Evolutionary conservation across 2,113 vertebrate genomes (phyloP).

Genomic region (Eulemur macaco): DNA sequence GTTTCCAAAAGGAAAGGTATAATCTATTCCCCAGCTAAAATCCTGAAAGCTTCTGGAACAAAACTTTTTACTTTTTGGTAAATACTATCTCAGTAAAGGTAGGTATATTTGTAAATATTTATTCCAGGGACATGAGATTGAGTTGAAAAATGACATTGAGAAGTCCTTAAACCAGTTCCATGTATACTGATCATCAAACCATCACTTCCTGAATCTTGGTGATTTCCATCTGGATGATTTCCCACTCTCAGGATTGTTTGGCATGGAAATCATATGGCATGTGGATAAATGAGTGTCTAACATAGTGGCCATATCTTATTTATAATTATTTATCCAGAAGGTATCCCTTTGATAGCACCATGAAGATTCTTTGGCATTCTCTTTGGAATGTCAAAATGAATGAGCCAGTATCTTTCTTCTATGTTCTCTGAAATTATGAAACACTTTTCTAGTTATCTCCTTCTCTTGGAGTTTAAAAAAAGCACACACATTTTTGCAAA

Average conservation of each 20-base stretch:
- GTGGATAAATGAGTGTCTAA: neutral
- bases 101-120: neutral
- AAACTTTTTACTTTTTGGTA: neutral
- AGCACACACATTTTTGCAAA: slow-evolving; percentile 29
- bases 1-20: neutral
- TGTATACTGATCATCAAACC: neutral
- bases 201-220: neutral
- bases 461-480: slow-evolving; percentile 32
- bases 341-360: neutral
- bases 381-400: neutral
- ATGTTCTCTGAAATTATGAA: slow-evolving; percentile 29
- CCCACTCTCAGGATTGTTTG: neutral
- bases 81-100: neutral
- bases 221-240: neutral
- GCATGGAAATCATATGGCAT: neutral
- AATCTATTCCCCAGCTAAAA: neutral
- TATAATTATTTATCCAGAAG: neutral
- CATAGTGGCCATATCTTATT: neutral
- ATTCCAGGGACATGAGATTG: neutral
- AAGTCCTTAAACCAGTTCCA: neutral
- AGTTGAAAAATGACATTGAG: neutral
- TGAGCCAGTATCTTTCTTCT: neutral
- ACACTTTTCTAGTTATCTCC: neutral
- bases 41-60: neutral
- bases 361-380: neutral